Evolutionary conservation across 1,140 invertebrate species (phyloP), one percentile per base, ranked within the genome.

Genomic region (Mizuhopecten yessoensis): DNA sequence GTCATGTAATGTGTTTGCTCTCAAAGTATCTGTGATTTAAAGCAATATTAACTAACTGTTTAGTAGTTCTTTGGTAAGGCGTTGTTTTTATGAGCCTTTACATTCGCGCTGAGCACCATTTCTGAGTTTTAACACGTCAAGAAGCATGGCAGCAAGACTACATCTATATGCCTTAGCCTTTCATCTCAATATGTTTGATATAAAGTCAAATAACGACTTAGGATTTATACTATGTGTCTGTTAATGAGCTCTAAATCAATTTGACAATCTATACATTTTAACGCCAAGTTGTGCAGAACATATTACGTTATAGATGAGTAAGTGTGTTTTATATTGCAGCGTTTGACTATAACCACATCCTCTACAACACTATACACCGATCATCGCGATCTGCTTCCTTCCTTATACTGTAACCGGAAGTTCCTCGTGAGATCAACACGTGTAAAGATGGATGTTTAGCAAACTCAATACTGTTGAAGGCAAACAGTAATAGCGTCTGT

Each of bases 11-110:
- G 57, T 75, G 57, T 75, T 75, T 75, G 57, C 57, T 75, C 57
- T 75, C n/a, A 75, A 75, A 75, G 57, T 75, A 75, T 75, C n/a
- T 75, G 57, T 75, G 57, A 75, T 75, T 75, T 75, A 75, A 75
- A 29, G 57, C 57, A 75, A 75, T 75, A 75, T 75, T 75, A 75
- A 75, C 57, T 75, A 75, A 75, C 57, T 75, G 57, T 75, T 75
- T 75, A 75, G 23, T 75, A 29, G 57, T 0, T 75, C 57, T n/a
- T 29, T 29, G 57, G 57, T 29, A 75, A 75, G 57, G 57, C 57
- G 57, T 75, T 75, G 57, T 2, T 75, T 75, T 75, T 75, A 75
- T 75, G n/a, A 29, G 1, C 57, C 23, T n/a, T n/a, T 75, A 75
- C 57, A 75, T n/a, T 75, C 2, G 57, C 57, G 42, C 17, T 45